Evolutionary conservation across 2,113 vertebrate species (phyloP).

Genomic region (Nettapus auritus): DNA sequence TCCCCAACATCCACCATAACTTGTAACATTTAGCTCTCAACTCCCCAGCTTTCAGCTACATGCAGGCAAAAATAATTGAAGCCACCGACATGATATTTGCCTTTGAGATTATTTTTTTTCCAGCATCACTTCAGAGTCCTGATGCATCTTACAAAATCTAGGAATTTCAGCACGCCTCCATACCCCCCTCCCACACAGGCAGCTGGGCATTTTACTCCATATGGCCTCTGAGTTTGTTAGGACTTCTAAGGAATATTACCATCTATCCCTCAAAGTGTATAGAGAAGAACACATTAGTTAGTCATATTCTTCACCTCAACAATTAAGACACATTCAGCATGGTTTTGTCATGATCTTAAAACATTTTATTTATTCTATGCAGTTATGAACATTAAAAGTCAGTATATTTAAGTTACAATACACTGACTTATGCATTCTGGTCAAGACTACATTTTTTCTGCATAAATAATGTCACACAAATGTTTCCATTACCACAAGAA

Average conservation of each 20-base stretch:
- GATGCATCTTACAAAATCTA: rapidly evolving
- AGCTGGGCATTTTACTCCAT: rapidly evolving
- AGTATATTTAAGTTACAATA: slow-evolving; percentile 11
- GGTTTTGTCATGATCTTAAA: slow-evolving; percentile 11
- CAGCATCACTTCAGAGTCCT: not conserved
- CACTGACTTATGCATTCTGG: not conserved
- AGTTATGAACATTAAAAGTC: slow-evolving; percentile 31
- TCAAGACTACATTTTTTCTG: not conserved
- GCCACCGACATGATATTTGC: rapidly evolving
- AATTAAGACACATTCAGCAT: not conserved
- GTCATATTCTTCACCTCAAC: not conserved
- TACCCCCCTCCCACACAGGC: rapidly evolving
- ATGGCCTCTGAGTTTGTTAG: not conserved
- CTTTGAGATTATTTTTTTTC: too few relatives aligned
- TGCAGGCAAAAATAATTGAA: not conserved
- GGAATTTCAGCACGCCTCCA: too few relatives aligned
- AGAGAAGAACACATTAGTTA: not conserved
- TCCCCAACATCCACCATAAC: rapidly evolving
- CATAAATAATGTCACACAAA: not conserved
- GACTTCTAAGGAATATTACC: not conserved
- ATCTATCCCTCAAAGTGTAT: not conserved
- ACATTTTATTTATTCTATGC: slow-evolving; percentile 35
- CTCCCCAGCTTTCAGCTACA: not conserved
- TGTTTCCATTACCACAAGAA: not conserved
- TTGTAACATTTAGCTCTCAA: not conserved